Conservation (phyloP, 2,888 invertebrate genomes). For the Lasioglossum oenotherae region DNA sequence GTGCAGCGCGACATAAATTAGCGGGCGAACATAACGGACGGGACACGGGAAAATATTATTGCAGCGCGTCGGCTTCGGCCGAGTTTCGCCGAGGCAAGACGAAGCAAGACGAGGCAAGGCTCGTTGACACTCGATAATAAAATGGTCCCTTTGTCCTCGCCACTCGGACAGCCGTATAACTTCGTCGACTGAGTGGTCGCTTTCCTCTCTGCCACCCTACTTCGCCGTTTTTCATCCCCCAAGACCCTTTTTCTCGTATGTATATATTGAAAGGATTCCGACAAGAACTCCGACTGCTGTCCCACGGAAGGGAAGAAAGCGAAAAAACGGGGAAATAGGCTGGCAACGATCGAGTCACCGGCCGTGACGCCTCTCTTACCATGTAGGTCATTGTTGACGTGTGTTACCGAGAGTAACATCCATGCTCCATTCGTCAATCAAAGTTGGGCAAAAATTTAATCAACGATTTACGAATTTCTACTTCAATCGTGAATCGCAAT, state of each 20-base stretch:
- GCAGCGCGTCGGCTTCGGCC: conserved; percentile 51
- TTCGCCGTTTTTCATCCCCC: conserved; percentile 52
- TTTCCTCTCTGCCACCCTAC: conserved; percentile 22
- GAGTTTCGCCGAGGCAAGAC: conserved; percentile 43
- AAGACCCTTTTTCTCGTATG: conserved; percentile 50
- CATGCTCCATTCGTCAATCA: conserved; percentile 33
- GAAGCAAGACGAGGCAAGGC: conserved; percentile 52
- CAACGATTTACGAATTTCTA: no score
- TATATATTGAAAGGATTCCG: conserved; percentile 74
- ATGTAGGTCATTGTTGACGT: conserved; percentile 38
- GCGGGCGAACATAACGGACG: conserved; percentile 52
- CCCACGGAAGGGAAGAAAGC: conserved; percentile 50
- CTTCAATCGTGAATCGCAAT: no score
- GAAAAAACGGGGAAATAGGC: conserved; percentile 45
- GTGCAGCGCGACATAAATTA: conserved; percentile 74
- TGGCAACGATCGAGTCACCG: conserved; percentile 50
- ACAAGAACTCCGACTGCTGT: conserved; percentile 64
- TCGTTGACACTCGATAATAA: conserved; percentile 73
- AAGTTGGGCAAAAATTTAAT: no score
- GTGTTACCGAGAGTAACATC: conserved; percentile 23
- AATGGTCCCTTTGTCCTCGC: conserved; percentile 73
- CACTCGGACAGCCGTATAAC: conserved; percentile 58
- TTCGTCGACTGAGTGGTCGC: conserved; percentile 60
- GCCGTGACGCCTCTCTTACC: conserved; percentile 66
- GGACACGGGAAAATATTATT: conserved; percentile 78